A percentile compares a stretch with the other conserved stretches of the same genome.
Conservation (phyloP, 2,888 invertebrate species). For the Globia sparganii region DNA sequence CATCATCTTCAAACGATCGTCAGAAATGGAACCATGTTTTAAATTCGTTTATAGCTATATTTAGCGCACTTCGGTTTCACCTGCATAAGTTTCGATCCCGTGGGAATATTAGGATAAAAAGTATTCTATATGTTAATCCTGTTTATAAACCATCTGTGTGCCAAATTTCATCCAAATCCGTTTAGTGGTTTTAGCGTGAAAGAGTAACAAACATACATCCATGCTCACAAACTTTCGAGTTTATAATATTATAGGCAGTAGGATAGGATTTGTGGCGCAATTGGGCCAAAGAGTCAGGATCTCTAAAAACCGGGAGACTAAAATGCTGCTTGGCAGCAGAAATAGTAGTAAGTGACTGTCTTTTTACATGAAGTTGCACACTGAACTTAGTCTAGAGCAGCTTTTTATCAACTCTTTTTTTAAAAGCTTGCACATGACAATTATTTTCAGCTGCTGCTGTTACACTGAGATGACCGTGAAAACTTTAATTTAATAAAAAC, state of each 20-base stretch:
- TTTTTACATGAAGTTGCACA: neutral
- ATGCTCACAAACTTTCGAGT: no score
- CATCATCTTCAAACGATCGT: neutral
- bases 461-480: constrained; percentile 39
- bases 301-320: neutral
- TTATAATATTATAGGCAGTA: no score
- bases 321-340: neutral
- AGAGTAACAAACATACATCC: no score
- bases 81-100: no score
- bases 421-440: neutral
- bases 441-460: constrained; percentile 10
- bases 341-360: neutral
- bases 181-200: no score
- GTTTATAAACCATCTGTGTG: no score
- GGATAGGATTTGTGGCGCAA: neutral
- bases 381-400: neutral
- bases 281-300: neutral
- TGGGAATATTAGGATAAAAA: no score
- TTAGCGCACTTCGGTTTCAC: neutral
- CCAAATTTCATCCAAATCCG: no score
- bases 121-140: no score
- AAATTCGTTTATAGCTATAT: neutral
- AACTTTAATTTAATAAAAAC: constrained; percentile 52
- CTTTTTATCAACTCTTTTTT: neutral
- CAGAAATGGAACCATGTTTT: neutral